Conservation (phyloP, 1,140 invertebrate species). For the Oscheius sp. region DNA sequence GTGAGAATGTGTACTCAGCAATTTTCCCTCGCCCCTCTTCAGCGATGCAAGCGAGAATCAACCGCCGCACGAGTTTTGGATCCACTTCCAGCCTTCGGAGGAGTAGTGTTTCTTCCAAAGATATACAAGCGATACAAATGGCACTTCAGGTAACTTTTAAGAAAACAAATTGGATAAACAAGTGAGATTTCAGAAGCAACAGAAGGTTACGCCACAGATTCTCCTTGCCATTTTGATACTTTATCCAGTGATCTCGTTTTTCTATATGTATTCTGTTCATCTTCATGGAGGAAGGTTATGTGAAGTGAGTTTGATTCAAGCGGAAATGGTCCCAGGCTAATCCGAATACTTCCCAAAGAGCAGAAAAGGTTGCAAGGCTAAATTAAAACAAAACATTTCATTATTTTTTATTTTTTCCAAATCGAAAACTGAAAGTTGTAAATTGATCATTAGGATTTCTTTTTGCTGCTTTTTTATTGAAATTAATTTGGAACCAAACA, state of each 20-base stretch:
- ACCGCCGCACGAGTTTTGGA: conserved; percentile 3
- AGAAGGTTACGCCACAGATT: conserved; percentile 13
- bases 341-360: not conserved
- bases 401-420: too few species aligned
- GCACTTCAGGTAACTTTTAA: conserved; percentile 10
- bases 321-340: not conserved
- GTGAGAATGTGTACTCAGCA: too few species aligned
- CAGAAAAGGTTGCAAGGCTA: not conserved
- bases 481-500: too few species aligned
- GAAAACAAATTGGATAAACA: too few species aligned
- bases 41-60: not conserved
- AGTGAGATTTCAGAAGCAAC: conserved; percentile 14
- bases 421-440: too few species aligned
- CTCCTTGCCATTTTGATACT: not conserved
- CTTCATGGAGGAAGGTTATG: conserved; percentile 12
- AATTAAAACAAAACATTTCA: not conserved
- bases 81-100: conserved; percentile 16
- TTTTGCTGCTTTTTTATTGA: too few species aligned
- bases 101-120: conserved; percentile 17
- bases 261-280: conserved; percentile 17
- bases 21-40: too few species aligned
- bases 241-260: conserved; percentile 3
- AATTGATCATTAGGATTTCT: too few species aligned
- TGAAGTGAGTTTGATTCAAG: not conserved
- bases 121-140: conserved; percentile 15